Percentiles rank a stretch among this genome's conserved stretches.
phyloP scores from a whole-genome alignment of 2,888 invertebrate species.

The Tholera decimalis region DNA sequence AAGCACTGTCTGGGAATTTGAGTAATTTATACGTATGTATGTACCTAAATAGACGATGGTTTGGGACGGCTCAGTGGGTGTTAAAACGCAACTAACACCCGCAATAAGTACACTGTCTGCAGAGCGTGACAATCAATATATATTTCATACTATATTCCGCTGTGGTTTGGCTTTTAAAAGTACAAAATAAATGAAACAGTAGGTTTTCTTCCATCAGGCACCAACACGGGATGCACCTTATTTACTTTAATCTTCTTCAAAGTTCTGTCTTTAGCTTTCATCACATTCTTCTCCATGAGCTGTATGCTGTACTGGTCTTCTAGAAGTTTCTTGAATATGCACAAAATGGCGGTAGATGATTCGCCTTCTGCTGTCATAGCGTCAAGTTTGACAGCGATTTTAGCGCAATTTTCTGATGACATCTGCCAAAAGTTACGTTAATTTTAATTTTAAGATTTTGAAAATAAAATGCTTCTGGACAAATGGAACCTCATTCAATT shows the following conservation, averaged over 20 bases:
- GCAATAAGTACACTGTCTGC: not conserved
- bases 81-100: no score
- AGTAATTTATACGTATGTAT: no score
- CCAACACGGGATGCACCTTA: slow-evolving; percentile 74
- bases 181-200: slow-evolving; percentile 76
- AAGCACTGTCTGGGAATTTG: no score
- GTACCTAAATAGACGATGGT: no score
- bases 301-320: slow-evolving; percentile 77
- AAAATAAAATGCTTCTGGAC: no score
- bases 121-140: not conserved
- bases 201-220: slow-evolving; percentile 69
- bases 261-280: slow-evolving; percentile 67
- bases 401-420: slow-evolving; percentile 78
- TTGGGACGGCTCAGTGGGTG: no score
- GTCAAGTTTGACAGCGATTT: slow-evolving; percentile 81
- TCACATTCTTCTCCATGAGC: slow-evolving; percentile 71
- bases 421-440: slow-evolving; percentile 68
- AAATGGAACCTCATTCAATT: no score
- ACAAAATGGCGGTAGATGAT: slow-evolving; percentile 66
- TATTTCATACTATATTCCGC: not conserved
- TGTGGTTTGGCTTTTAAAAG: slow-evolving; percentile 3
- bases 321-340: slow-evolving; percentile 70
- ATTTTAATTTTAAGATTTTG: no score
- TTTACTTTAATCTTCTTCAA: slow-evolving; percentile 61
- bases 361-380: slow-evolving; percentile 65